Evolutionary conservation across 2,888 invertebrate species (phyloP), one percentile per base, ranked within the genome.

Genomic region (Hanleya hanleyi): DNA sequence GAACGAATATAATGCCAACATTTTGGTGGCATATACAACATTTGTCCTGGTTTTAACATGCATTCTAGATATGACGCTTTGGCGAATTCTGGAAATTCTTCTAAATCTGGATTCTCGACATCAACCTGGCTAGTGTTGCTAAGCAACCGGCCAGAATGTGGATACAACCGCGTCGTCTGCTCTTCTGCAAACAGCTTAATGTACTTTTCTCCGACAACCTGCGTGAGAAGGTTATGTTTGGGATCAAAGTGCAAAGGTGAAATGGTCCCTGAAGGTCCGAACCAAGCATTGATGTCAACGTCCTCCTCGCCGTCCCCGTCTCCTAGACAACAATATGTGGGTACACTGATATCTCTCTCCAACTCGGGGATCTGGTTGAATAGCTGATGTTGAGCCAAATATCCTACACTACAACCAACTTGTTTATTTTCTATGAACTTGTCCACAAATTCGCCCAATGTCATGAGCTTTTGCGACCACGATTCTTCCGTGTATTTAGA

Each of bases 1-100:
- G 98, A 95, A 78, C 95, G 94, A 5, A 99, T 96, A 92, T 96
- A 97, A 92, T 99, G 99, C 98, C 99, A 99, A 95, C 97, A 97
- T 88, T 95, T 95, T 2, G 95, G 95, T 18, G 99, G 99, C 81
- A 99, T 97, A 88, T 95, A 99, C 69, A 99, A 91, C 92, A 97
- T 95, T 85, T 98, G 96, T 0, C 98, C 98, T 0, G 95, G 93
- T 81, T 93, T 92, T 37, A 99, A 91, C 9, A 94, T 91, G 88
- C 96, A 94, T 88, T 94, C 94, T 80, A 82, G 94, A 93, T 81
- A 92, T 0, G 77, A 75, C 5, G 88, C 88, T 15, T 84, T 71
- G 2, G 75, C 69, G 75, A 95, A 95, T 61, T 94, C 91, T 0
- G 98, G 97, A 92, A 93, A 96, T 77, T 92, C 92, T 1, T 92